Conservation (phyloP, 2,113 vertebrate species). For the Tragelaphus strepsiceros region DNA sequence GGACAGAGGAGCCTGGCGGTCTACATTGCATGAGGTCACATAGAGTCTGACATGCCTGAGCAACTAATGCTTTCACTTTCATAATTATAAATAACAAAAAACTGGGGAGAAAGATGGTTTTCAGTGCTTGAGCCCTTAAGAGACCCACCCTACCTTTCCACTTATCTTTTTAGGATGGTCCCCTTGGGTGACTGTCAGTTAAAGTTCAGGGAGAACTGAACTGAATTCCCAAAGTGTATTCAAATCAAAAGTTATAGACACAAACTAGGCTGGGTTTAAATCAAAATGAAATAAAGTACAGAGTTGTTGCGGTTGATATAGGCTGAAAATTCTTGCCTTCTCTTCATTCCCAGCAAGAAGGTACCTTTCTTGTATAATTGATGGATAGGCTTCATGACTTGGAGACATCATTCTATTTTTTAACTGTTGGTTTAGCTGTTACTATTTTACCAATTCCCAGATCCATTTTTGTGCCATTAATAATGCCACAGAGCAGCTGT, state of each 20-base stretch:
- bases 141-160: not conserved
- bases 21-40: not conserved
- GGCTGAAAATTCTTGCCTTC: not conserved
- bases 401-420: constrained; percentile 39
- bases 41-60: not conserved
- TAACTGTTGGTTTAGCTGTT: constrained; percentile 55
- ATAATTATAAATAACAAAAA: not conserved
- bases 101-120: not conserved
- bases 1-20: not conserved
- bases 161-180: not conserved
- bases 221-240: not conserved
- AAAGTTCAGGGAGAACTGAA: not conserved
- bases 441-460: constrained; percentile 42
- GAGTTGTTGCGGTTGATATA: not conserved
- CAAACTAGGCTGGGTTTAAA: not conserved
- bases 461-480: constrained; percentile 25
- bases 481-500: constrained; percentile 40
- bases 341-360: not conserved
- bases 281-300: not conserved
- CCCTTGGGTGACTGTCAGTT: not conserved
- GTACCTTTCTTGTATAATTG: not conserved
- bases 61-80: not conserved
- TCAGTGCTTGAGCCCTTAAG: not conserved
- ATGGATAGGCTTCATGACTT: not conserved
- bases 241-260: not conserved